Conservation (phyloP, 2,888 invertebrate genomes). For the Gortyna flavago region DNA sequence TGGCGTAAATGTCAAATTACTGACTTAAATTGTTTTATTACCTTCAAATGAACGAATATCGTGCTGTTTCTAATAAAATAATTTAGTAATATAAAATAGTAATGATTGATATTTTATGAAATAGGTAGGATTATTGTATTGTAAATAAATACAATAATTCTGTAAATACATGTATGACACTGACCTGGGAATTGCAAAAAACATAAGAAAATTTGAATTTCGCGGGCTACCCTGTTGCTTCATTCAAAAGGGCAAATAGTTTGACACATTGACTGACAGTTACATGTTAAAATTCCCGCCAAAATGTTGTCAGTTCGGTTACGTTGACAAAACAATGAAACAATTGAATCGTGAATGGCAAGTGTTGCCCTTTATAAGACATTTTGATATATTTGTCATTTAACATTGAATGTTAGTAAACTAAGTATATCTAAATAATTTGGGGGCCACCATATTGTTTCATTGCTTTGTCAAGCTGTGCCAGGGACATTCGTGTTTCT, state of each 20-base stretch:
- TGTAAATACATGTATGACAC: too few relatives aligned
- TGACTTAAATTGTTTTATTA: not conserved
- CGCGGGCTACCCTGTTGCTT: too few relatives aligned
- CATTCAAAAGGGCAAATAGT: slow-evolving; percentile 17
- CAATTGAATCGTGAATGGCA: slow-evolving; percentile 49
- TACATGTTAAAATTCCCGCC: slow-evolving; percentile 49
- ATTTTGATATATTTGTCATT: slow-evolving; percentile 32
- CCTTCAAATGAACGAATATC: not conserved
- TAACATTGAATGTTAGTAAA: slow-evolving; percentile 11
- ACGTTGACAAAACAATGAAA: slow-evolving; percentile 51
- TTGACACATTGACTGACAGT: slow-evolving; percentile 38
- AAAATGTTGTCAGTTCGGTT: slow-evolving; percentile 40
- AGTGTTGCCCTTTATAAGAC: slow-evolving; percentile 36
- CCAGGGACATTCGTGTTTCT: not conserved
- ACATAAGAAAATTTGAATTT: too few relatives aligned
- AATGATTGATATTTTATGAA: not conserved
- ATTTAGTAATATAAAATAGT: not conserved
- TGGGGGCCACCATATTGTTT: not conserved
- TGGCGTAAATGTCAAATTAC: not conserved
- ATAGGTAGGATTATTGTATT: too few relatives aligned
- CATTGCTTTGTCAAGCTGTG: slow-evolving; percentile 19
- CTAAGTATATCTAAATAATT: slow-evolving; percentile 34
- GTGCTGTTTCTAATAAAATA: not conserved
- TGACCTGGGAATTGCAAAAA: too few relatives aligned
- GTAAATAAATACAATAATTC: too few relatives aligned